phyloP scores from a whole-genome alignment of 2,113 vertebrate species.

The Beaufortia kweichowensis region DNA sequence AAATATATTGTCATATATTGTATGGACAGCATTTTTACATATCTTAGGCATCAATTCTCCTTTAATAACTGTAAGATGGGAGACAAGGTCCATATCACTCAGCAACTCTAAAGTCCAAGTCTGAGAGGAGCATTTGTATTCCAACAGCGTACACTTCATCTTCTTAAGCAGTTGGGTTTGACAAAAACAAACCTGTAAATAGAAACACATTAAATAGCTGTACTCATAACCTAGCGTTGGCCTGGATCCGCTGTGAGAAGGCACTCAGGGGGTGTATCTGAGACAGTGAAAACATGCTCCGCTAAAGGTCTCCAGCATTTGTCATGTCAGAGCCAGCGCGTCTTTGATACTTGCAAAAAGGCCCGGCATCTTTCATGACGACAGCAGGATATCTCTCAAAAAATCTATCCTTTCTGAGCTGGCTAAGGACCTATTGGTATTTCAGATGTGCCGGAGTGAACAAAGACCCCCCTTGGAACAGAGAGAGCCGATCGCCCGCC shows the following conservation, averaged over 20 bases:
- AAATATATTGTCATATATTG: too few species aligned
- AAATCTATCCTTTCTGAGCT: constrained; percentile 62
- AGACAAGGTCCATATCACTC: neutral
- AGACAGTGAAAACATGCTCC: constrained; percentile 26
- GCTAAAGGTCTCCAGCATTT: constrained; percentile 44
- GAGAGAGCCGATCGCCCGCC: constrained; percentile 46
- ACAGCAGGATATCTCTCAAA: constrained; percentile 51
- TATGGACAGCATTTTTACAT: neutral
- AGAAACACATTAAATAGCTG: constrained; percentile 25
- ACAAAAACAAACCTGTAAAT: constrained; percentile 32
- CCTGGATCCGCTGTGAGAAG: constrained; percentile 30
- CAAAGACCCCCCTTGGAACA: constrained; percentile 47
- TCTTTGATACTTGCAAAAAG: constrained; percentile 54
- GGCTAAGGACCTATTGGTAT: constrained; percentile 63
- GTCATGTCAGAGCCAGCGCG: constrained; percentile 40
- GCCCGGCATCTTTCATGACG: constrained; percentile 51
- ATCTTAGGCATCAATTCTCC: too few species aligned
- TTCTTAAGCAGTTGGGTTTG: neutral
- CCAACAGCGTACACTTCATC: neutral
- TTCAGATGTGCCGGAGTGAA: constrained; percentile 52
- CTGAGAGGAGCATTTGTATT: constrained; percentile 24
- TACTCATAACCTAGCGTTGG: constrained; percentile 11
- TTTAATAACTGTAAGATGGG: neutral
- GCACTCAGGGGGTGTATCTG: constrained; percentile 2
- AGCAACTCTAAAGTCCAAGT: constrained; percentile 12